Conservation (phyloP, 2,797 vertebrate species). For the Rhadinocentrus ornatus region DNA sequence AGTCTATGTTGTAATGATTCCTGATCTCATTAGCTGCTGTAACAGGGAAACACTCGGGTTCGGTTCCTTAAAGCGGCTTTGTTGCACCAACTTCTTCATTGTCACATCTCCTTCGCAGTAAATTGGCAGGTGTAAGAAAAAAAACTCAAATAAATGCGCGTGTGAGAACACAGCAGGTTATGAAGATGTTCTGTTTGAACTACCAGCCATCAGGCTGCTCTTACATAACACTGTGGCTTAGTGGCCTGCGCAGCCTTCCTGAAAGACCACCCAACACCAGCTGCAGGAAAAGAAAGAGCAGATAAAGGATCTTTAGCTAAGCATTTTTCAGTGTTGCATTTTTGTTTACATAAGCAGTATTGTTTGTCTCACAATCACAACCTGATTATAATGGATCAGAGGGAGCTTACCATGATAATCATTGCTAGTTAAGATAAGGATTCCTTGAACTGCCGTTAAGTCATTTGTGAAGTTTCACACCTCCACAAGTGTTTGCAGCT, state of each 20-base stretch:
- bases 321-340: too few species aligned
- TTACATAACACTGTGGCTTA: slow-evolving; percentile 17
- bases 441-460: background rate
- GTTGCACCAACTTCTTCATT: background rate
- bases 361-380: too few species aligned
- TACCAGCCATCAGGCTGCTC: background rate
- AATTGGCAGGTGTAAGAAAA: background rate
- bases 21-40: too few species aligned
- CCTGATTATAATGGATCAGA: background rate
- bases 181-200: slow-evolving; percentile 12
- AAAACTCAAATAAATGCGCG: background rate
- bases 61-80: background rate
- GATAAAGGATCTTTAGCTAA: background rate
- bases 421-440: background rate
- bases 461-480: background rate
- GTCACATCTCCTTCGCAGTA: background rate
- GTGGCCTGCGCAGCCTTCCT: background rate
- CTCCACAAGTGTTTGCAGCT: background rate
- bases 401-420: background rate
- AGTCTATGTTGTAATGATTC: too few species aligned
- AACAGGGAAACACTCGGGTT: background rate
- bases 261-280: background rate
- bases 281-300: background rate
- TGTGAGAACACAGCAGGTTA: background rate
- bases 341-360: too few species aligned